A percentile compares a stretch with the other conserved stretches of the same genome.
phyloP scores from a whole-genome alignment of 2,888 invertebrate species.

The Eupithecia abbreviata region DNA sequence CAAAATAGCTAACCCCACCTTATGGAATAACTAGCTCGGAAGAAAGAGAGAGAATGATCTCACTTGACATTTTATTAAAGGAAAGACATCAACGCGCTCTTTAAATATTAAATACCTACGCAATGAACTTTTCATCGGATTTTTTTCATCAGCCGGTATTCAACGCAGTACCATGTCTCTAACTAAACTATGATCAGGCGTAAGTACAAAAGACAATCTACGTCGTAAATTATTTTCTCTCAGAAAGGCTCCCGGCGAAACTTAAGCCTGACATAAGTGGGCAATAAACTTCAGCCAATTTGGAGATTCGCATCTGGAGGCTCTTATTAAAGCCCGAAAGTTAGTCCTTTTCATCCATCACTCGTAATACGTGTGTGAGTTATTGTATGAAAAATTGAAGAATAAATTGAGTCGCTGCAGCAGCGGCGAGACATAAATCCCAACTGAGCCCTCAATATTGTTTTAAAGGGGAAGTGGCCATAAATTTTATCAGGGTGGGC shows the following conservation, averaged over 20 bases:
- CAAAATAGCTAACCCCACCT: too few relatives aligned
- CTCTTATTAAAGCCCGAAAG: slow-evolving; percentile 84
- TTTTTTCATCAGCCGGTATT: background rate
- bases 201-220: slow-evolving; percentile 75
- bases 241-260: slow-evolving; percentile 81
- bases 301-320: slow-evolving; percentile 84
- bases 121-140: background rate
- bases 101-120: background rate
- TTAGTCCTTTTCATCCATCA: slow-evolving; percentile 85
- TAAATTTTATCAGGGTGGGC: slow-evolving; percentile 84
- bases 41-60: background rate
- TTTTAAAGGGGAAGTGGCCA: slow-evolving; percentile 85
- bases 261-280: slow-evolving; percentile 84
- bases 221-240: slow-evolving; percentile 82
- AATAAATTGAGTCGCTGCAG: slow-evolving; percentile 85
- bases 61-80: background rate
- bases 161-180: slow-evolving; percentile 39
- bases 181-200: slow-evolving; percentile 74
- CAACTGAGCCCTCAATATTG: slow-evolving; percentile 85
- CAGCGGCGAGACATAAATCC: slow-evolving; percentile 84
- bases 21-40: too few relatives aligned
- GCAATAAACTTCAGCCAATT: slow-evolving; percentile 84
- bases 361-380: slow-evolving; percentile 84
- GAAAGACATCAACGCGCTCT: slow-evolving; percentile 23
- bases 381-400: slow-evolving; percentile 85